A percentile compares a stretch with the other conserved stretches of the same genome.
phyloP scores from a whole-genome alignment of 2,888 invertebrate genomes.

The Sinotaia quadrata region DNA sequence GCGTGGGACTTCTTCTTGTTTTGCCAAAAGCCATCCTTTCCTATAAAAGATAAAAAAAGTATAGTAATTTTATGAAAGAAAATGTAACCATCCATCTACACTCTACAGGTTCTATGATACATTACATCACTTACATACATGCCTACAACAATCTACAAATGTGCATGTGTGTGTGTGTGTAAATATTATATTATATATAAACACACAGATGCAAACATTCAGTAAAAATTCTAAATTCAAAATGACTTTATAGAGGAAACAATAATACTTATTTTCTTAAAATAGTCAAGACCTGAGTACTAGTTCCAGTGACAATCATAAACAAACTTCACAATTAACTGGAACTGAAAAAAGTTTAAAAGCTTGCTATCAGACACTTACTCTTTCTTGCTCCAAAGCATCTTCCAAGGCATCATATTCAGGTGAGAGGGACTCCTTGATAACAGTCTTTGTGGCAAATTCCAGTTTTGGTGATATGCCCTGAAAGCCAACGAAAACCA shows the following conservation, averaged over 20 bases:
- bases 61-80: not conserved
- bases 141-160: no score
- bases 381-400: slow-evolving; percentile 41
- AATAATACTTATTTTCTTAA: no score
- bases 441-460: slow-evolving; percentile 66
- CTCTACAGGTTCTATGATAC: not conserved
- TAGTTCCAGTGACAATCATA: no score
- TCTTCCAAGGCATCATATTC: slow-evolving; percentile 63
- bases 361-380: no score
- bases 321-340: no score
- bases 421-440: slow-evolving; percentile 62
- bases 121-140: no score
- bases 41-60: not conserved
- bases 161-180: not conserved
- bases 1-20: slow-evolving; percentile 6
- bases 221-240: no score
- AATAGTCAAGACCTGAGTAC: no score
- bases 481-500: slow-evolving; percentile 43
- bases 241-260: no score
- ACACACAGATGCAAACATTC: no score
- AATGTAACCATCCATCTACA: not conserved
- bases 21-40: slow-evolving; percentile 2
- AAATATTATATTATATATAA: no score
- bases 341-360: no score
- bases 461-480: slow-evolving; percentile 71